A percentile compares a stretch with the other conserved stretches of the same genome.
Conservation (phyloP, 2,797 vertebrate species). For the Hypotaenidia okinawae region DNA sequence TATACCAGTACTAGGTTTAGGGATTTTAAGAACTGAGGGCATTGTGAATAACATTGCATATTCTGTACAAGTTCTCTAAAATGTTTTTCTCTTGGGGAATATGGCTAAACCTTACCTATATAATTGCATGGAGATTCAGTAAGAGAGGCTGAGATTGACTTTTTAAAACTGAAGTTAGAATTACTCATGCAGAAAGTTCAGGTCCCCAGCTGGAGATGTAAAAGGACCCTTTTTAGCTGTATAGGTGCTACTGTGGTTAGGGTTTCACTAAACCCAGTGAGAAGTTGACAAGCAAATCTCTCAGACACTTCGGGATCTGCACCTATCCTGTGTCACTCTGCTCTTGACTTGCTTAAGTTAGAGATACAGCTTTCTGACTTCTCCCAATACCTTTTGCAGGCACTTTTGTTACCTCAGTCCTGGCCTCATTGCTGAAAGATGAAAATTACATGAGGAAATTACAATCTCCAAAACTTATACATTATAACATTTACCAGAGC, state of each 20-base stretch:
- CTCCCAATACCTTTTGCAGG: not conserved
- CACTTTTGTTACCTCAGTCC: not conserved
- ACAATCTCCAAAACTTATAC: not conserved
- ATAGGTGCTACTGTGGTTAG: not conserved
- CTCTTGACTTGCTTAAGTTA: not conserved
- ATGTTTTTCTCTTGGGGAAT: not conserved
- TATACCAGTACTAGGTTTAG: not conserved
- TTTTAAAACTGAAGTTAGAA: not conserved
- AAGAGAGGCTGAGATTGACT: not conserved
- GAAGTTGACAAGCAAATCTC: not conserved
- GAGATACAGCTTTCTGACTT: not conserved
- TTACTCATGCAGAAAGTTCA: not conserved
- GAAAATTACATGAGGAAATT: not conserved
- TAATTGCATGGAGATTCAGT: not conserved
- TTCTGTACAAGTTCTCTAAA: not conserved
- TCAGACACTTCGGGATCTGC: rapidly evolving
- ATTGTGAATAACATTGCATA: not conserved
- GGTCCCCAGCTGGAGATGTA: not conserved
- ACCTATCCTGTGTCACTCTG: not conserved
- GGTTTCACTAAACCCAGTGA: not conserved
- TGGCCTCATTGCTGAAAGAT: not conserved
- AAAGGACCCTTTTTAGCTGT: not conserved
- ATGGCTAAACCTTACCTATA: not conserved
- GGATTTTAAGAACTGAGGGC: not conserved
- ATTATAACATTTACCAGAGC: not conserved